Evolutionary conservation across 2,888 invertebrate species (phyloP).

Genomic region (Gisinianus flammeolus): DNA sequence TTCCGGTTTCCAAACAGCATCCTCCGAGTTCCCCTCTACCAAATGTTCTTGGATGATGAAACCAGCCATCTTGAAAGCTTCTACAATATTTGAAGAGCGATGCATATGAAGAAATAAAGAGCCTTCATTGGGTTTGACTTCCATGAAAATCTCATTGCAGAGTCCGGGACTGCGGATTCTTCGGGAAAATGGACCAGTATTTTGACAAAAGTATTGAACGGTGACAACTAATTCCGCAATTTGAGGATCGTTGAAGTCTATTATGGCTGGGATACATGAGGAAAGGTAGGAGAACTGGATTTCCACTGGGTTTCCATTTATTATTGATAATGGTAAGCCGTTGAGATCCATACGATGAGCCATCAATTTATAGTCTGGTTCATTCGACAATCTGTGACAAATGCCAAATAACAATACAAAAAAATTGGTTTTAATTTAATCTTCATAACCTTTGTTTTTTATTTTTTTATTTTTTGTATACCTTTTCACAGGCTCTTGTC

Average conservation of each 20-base stretch:
- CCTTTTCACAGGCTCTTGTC: background rate
- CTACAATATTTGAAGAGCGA: background rate
- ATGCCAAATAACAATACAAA: too few relatives aligned
- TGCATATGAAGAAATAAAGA: background rate
- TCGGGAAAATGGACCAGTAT: background rate
- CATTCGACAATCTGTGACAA: background rate
- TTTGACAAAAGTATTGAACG: background rate
- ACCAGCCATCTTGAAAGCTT: background rate
- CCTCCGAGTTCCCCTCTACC: too few relatives aligned
- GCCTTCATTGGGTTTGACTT: slow-evolving; percentile 6
- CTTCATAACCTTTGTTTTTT: too few relatives aligned
- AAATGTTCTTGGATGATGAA: too few relatives aligned
- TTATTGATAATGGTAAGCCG: background rate
- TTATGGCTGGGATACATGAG: background rate
- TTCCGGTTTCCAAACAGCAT: background rate
- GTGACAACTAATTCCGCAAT: background rate
- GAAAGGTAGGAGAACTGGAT: background rate
- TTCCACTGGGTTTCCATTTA: background rate
- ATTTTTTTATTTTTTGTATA: background rate
- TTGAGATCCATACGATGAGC: background rate
- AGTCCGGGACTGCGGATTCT: background rate
- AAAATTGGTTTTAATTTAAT: too few relatives aligned
- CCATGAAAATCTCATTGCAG: background rate
- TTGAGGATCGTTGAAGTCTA: background rate
- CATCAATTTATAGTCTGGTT: background rate